Evolutionary conservation across 2,113 vertebrate species (phyloP).

Genomic region (Campylomormyrus tamandua): DNA sequence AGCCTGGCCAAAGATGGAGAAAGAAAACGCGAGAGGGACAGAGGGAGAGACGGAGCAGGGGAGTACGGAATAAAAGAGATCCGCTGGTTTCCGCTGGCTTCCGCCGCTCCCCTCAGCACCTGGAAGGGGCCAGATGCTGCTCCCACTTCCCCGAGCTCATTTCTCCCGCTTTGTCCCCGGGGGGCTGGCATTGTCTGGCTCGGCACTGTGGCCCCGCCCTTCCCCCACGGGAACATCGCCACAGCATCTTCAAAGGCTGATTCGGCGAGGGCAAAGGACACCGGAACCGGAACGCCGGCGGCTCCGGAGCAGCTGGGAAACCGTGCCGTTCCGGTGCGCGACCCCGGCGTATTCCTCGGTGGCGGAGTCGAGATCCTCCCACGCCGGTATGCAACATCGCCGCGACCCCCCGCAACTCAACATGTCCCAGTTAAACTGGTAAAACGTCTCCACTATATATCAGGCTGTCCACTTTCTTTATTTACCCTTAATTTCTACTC

Average conservation of each 20-base stretch:
- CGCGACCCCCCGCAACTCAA: neutral
- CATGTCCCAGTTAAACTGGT: neutral
- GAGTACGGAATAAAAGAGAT: neutral
- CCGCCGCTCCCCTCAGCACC: slow-evolving; percentile 12
- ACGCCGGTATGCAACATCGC: neutral
- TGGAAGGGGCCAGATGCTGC: slow-evolving; percentile 12
- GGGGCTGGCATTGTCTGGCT: slow-evolving; percentile 49
- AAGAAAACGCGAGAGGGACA: slow-evolving; percentile 10
- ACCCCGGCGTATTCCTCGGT: neutral
- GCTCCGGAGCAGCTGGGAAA: neutral
- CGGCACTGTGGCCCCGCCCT: slow-evolving; percentile 24
- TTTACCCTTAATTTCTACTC: slow-evolving; percentile 52
- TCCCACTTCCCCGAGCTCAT: slow-evolving; percentile 31
- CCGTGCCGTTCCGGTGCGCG: neutral
- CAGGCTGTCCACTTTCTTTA: slow-evolving; percentile 38
- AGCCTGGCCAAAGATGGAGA: slow-evolving; percentile 44
- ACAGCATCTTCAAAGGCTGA: neutral
- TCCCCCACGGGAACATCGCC: neutral
- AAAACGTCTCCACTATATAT: too few species aligned
- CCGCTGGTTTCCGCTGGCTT: neutral
- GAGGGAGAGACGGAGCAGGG: slow-evolving; percentile 18
- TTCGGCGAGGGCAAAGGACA: neutral
- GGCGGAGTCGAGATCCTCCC: neutral
- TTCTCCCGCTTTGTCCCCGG: slow-evolving; percentile 37
- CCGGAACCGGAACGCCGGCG: neutral